Conservation (phyloP, 2,113 vertebrate species). For the Vanacampus margaritifer region DNA sequence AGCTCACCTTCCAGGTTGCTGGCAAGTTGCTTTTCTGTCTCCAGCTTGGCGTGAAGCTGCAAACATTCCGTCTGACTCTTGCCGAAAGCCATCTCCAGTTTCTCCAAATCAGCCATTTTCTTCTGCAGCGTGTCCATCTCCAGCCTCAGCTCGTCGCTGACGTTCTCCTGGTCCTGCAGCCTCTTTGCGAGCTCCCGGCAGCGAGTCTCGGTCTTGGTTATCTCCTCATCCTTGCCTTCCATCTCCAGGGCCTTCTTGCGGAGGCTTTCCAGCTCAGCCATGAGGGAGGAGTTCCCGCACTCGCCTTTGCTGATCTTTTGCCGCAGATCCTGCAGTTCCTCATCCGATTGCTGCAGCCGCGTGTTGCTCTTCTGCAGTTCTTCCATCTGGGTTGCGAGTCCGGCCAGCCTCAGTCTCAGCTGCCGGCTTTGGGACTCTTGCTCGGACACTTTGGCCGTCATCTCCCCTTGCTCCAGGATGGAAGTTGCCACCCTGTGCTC, state of each 20-base stretch:
- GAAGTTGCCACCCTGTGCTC: conserved; percentile 78
- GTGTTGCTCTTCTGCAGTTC: conserved; percentile 88
- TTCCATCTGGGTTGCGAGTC: conserved; percentile 77
- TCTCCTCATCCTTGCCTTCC: conserved; percentile 97
- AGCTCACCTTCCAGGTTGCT: conserved; percentile 84
- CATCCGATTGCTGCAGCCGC: conserved; percentile 83
- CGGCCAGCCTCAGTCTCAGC: conserved; percentile 80
- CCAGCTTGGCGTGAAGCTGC: conserved; percentile 81
- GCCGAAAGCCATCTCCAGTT: conserved; percentile 83
- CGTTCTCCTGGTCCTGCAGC: conserved; percentile 85
- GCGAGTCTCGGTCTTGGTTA: conserved; percentile 86
- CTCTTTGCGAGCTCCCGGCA: conserved; percentile 86
- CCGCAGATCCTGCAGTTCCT: conserved; percentile 86
- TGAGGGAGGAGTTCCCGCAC: conserved; percentile 83
- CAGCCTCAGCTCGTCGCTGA: conserved; percentile 80
- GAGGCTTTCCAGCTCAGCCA: conserved; percentile 90
- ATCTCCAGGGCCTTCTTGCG: conserved; percentile 91
- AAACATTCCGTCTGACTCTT: conserved; percentile 82
- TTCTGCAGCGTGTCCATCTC: conserved; percentile 92
- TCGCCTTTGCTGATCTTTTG: conserved; percentile 90
- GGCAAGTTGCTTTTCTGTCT: conserved; percentile 83
- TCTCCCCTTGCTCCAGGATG: conserved; percentile 85
- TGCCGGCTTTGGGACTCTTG: conserved; percentile 87
- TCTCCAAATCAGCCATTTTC: conserved; percentile 89
- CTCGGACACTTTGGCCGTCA: conserved; percentile 79